phyloP scores from a whole-genome alignment of 1,140 invertebrate genomes.

The Ooceraea biroi region DNA sequence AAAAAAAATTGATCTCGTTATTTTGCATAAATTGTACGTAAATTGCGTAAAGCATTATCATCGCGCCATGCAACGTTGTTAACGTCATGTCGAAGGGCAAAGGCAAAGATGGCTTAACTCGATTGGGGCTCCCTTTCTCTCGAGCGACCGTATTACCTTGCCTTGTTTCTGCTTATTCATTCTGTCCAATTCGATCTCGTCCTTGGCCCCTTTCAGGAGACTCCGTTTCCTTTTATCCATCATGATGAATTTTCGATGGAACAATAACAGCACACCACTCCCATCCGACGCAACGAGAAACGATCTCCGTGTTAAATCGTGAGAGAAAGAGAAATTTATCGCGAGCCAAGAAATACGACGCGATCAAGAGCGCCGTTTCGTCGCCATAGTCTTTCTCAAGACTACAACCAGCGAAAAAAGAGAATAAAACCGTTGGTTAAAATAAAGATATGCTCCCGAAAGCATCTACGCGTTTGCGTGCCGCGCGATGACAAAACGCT shows the following conservation, averaged over 20 bases:
- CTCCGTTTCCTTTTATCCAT: constrained; percentile 74
- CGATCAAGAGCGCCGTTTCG: background rate
- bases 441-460: background rate
- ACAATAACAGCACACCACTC: background rate
- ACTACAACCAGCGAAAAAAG: background rate
- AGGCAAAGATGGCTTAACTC: constrained; percentile 20
- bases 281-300: background rate
- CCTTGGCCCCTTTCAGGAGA: constrained; percentile 81
- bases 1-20: background rate
- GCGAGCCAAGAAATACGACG: background rate
- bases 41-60: background rate
- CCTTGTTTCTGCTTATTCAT: constrained; percentile 79
- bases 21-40: background rate
- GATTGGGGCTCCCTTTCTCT: background rate
- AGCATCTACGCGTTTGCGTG: background rate
- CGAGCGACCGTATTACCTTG: constrained; percentile 76
- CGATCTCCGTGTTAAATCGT: background rate
- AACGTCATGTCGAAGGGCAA: background rate
- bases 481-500: background rate
- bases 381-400: background rate
- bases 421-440: too few species aligned
- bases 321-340: background rate
- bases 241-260: constrained; percentile 64
- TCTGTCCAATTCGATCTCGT: constrained; percentile 81
- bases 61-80: background rate